These are phyloP conservation scores for Pithys albifrons DNA, from an alignment of 2,113 vertebrate species.

Conservation along the genomic window DNA sequence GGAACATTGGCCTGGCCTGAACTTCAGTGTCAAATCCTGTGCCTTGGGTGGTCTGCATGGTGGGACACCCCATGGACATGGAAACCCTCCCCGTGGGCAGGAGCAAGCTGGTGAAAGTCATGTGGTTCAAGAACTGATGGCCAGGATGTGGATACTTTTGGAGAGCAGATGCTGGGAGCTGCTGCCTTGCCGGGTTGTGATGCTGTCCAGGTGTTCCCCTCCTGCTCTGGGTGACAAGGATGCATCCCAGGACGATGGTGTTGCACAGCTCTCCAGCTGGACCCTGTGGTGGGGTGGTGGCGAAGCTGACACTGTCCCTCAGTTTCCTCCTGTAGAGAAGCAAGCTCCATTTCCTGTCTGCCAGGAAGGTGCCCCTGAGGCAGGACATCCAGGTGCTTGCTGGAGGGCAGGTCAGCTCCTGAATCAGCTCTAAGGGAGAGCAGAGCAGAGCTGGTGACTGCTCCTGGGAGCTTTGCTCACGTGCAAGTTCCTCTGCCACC, in stretches of 20 bases:
- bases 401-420: background rate
- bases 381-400: background rate
- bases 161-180: background rate
- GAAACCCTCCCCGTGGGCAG: background rate
- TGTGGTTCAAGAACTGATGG: background rate
- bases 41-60: rapidly evolving
- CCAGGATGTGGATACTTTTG: background rate
- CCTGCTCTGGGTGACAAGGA: background rate
- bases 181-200: background rate
- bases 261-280: background rate
- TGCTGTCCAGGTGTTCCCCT: background rate
- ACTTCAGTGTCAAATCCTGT: background rate
- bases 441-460: background rate
- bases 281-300: background rate
- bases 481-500: background rate
- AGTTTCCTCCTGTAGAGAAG: background rate
- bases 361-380: background rate
- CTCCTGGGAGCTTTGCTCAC: background rate
- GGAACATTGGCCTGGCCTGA: background rate
- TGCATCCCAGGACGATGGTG: background rate
- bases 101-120: background rate
- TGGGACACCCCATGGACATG: rapidly evolving
- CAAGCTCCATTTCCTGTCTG: background rate
- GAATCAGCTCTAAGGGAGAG: background rate
- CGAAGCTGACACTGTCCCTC: background rate